Evolutionary conservation across 2,888 invertebrate species (phyloP).

Genomic region (Hirtodrosophila histrioides): DNA sequence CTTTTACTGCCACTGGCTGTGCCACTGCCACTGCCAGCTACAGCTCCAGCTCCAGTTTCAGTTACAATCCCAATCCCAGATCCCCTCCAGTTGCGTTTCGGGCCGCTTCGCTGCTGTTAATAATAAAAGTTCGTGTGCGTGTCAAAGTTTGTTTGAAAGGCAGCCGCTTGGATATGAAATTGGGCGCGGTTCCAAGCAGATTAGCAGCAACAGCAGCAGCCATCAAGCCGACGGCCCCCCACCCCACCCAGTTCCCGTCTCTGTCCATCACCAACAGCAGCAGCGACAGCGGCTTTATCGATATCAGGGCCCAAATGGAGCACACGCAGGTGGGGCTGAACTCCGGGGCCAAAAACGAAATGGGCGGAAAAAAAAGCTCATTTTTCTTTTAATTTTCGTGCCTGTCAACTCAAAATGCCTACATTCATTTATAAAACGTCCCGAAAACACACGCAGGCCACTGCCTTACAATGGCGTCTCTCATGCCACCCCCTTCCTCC

Average conservation of each 20-base stretch:
- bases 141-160: constrained; percentile 80
- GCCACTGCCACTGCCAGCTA: constrained; percentile 42
- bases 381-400: constrained; percentile 82
- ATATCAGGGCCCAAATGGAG: constrained; percentile 55
- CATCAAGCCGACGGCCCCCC: background rate
- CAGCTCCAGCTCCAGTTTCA: constrained; percentile 5
- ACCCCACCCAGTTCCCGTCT: background rate
- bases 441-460: constrained; percentile 48
- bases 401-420: constrained; percentile 81
- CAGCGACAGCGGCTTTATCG: constrained; percentile 52
- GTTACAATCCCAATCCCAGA: constrained; percentile 31
- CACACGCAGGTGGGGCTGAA: constrained; percentile 30
- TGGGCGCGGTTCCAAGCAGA: constrained; percentile 71
- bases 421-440: constrained; percentile 74
- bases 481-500: background rate
- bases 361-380: constrained; percentile 63
- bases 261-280: too few relatives aligned
- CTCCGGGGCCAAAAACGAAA: constrained; percentile 38
- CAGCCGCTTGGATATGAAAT: constrained; percentile 70
- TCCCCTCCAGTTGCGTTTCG: constrained; percentile 22
- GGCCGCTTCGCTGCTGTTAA: constrained; percentile 46
- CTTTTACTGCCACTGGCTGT: constrained; percentile 72
- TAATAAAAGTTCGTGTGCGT: constrained; percentile 81
- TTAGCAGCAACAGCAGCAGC: constrained; percentile 51
- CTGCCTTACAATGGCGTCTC: constrained; percentile 21